Base-by-base conservation (phyloP, 2,113 vertebrate genomes). In the Hippocampus comes region DNA sequence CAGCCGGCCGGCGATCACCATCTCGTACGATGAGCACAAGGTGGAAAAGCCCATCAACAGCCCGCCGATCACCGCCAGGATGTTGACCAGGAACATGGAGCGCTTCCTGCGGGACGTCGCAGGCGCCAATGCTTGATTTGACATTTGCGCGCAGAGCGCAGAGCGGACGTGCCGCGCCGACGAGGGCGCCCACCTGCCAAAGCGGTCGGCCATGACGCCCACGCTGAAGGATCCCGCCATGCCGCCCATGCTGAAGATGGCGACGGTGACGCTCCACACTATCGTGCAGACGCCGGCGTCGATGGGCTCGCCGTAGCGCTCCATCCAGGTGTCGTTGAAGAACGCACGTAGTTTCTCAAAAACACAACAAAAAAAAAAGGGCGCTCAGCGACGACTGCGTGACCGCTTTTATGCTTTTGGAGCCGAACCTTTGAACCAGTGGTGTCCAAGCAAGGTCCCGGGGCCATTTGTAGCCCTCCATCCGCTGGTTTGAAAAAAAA, bases 171-270 rank as follows among this genome's bases (percentile, higher is more conserved):
- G 30, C 30, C 30, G 30, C 30, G 30, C 30, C 30, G 30, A 34
- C 34, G 34, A 5, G 17, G 2, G 66, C 79, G 1, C 57, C 34
- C 73, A 98, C 97, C 97, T 95, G 84, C 97, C 97, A 76, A 98
- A 98, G 17, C 92, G 88, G 84, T 98, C 92, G 34, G 96, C 94
- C 17, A 99, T 93, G 59, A 97, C 87, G 25, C 97, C 94, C 4
- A 98, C 96, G 0, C 95, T 97, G 80, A 98, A 95, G 73, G 97
- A 97, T 70, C 97, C 97, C 0, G 95, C 87, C 97, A 99, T 99
- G 1, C 97, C 97, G 15, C 97, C 97, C 14, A 98, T 93, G 0
- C 96, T 95, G 80, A 99, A 99, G 80, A 99, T 95, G 72, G 97
- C 91, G 51, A 99, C 97, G 0, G 95, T 87, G 46, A 97, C 68